Evolutionary conservation across 2,113 vertebrate genomes (phyloP).

Genomic region (Cavia aperea): DNA sequence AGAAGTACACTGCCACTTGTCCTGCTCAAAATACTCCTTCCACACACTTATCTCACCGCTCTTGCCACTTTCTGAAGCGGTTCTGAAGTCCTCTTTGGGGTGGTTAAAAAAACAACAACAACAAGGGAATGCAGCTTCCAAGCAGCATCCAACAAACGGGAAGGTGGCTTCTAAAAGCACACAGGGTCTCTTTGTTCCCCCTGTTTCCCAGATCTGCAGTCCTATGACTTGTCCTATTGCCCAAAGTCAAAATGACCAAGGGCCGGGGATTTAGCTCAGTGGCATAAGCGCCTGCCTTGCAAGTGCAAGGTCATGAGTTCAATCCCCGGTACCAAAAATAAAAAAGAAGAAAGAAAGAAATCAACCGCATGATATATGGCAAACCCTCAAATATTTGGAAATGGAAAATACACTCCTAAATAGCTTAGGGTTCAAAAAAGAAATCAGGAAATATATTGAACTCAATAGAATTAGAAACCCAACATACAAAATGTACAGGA

Average conservation of each 20-base stretch:
- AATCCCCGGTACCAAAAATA: too few relatives aligned
- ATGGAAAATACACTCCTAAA: neutral
- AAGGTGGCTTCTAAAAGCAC: neutral
- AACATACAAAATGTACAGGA: neutral
- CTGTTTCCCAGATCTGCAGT: neutral
- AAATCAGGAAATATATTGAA: neutral
- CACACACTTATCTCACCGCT: neutral
- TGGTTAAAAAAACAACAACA: neutral
- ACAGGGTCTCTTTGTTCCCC: neutral
- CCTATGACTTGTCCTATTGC: neutral
- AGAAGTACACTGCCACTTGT: neutral
- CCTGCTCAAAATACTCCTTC: neutral
- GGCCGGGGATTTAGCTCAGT: too few relatives aligned
- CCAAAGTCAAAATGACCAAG: neutral
- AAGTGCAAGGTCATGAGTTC: too few relatives aligned
- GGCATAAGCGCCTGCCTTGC: too few relatives aligned
- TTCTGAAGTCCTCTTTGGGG: neutral
- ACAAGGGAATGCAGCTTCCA: neutral
- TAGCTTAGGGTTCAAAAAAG: neutral
- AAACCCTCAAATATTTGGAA: neutral
- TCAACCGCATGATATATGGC: neutral
- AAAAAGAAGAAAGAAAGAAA: neutral
- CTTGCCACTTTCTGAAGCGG: neutral
- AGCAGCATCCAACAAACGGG: neutral
- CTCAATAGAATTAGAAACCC: neutral